phyloP scores from a whole-genome alignment of 2,888 invertebrate species.

The Trachelus iudaicus region DNA sequence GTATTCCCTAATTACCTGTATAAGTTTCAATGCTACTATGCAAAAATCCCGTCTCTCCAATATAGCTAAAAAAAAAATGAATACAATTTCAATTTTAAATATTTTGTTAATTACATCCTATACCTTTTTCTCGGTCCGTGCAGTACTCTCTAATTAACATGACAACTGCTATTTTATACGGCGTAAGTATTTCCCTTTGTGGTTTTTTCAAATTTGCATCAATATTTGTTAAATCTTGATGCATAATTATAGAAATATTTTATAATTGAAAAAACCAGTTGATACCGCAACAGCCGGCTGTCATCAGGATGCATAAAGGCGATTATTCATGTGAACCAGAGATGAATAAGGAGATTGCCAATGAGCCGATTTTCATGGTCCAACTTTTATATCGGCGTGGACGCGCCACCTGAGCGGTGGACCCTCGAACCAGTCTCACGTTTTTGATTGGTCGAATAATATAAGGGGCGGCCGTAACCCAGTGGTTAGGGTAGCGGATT shows the following conservation, averaged over 20 bases:
- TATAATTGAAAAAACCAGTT: not conserved
- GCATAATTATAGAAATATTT: slow-evolving; percentile 36
- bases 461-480: too few species aligned
- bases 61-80: slow-evolving; percentile 65
- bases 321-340: not conserved
- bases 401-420: too few species aligned
- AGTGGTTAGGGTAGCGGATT: too few species aligned
- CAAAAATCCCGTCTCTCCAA: slow-evolving; percentile 79
- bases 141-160: slow-evolving; percentile 82
- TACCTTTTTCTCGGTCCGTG: slow-evolving; percentile 70
- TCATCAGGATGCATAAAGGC: not conserved
- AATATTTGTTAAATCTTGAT: slow-evolving; percentile 59
- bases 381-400: too few species aligned
- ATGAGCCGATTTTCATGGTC: too few species aligned
- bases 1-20: slow-evolving; percentile 71
- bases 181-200: slow-evolving; percentile 76
- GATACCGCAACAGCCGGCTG: not conserved
- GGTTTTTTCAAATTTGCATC: slow-evolving; percentile 57
- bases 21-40: slow-evolving; percentile 81
- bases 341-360: too few species aligned
- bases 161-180: slow-evolving; percentile 83
- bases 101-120: slow-evolving; percentile 15
- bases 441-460: too few species aligned
- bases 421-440: too few species aligned
- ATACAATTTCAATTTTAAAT: slow-evolving; percentile 14